Base-by-base conservation (phyloP, 2,113 vertebrate species). In the Etheostoma spectabile region DNA sequence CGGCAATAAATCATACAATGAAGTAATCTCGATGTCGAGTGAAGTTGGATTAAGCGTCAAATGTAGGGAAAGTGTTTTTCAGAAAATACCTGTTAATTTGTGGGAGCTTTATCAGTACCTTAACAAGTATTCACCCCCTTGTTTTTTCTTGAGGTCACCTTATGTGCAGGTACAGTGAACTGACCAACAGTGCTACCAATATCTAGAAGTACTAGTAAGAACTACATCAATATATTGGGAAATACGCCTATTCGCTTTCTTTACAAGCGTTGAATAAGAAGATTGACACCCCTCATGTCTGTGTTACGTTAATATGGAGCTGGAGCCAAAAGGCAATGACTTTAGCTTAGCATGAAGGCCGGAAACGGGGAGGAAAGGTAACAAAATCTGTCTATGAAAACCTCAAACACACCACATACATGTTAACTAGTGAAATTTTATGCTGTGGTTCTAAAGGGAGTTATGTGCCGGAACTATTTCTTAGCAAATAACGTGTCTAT, bases 281-380 rank as follows among this genome's bases (percentile, higher is more conserved):
- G 8, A 67, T 19, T 30, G 18, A 61, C 0, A 0, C 30, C 11
- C 3, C 48, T 52, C 15, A 10, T 24, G 27, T 45, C n/a, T 77
- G 45, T 59, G 14, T 33, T 35, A 3, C 7, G 4, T 16, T 6
- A 11, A 12, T 15, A 8, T 15, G 35, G 18, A 63, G 72, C 42
- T 42, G 46, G 7, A 69, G n/a, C 11, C 57, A 30, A 19, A 21
- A 46, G 24, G 4, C 16, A 11, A 2, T 16, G 27, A 66, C 22
- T 30, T 5, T 72, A 64, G 38, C 68, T 73, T 80, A 21, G 68
- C 38, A 64, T 80, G 42, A 19, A 49, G 64, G 68, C 21, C 35
- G 38, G 52, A 49, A 59, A 77, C 27, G 1, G 30, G 8, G 24
- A 35, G 42, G 16, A 72, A 18, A 63, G 5, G 60, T 21, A 33